Evolutionary conservation across 2,113 vertebrate species (phyloP).

Genomic region (Chaetodon auriga): DNA sequence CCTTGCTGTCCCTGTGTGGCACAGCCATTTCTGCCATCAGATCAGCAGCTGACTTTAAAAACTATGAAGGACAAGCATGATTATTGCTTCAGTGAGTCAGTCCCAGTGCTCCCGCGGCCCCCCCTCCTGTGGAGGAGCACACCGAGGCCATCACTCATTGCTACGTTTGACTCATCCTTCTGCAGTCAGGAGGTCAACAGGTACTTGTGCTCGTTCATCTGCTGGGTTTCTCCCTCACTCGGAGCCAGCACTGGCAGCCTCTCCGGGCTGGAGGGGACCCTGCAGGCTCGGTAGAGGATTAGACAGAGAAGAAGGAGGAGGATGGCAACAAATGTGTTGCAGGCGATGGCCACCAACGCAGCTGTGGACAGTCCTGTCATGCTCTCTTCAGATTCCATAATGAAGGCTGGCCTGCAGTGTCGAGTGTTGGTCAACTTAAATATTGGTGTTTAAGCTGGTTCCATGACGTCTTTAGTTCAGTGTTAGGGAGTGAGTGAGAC

Average conservation of each 20-base stretch:
- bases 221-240: conserved; percentile 59
- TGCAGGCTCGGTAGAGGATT: conserved; percentile 84
- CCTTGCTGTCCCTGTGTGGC: conserved; percentile 16
- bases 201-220: conserved; percentile 81
- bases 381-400: conserved; percentile 73
- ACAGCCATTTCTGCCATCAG: conserved; percentile 5
- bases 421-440: not conserved
- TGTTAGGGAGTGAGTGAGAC: not conserved
- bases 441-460: conserved; percentile 18
- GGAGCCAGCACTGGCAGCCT: conserved; percentile 77
- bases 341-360: conserved; percentile 85
- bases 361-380: conserved; percentile 79
- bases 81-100: conserved; percentile 26
- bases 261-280: conserved; percentile 85
- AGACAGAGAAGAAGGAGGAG: conserved; percentile 84
- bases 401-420: conserved; percentile 13
- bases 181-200: conserved; percentile 82
- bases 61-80: not conserved
- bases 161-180: conserved; percentile 52
- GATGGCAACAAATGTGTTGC: conserved; percentile 82
- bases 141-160: conserved; percentile 1
- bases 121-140: conserved; percentile 18
- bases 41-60: conserved; percentile 1
- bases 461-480: conserved; percentile 24
- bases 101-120: not conserved